Percentiles rank a stretch among this genome's conserved stretches.
phyloP scores from a whole-genome alignment of 2,113 vertebrate genomes.

The Pseudorectes ferrugineus region DNA sequence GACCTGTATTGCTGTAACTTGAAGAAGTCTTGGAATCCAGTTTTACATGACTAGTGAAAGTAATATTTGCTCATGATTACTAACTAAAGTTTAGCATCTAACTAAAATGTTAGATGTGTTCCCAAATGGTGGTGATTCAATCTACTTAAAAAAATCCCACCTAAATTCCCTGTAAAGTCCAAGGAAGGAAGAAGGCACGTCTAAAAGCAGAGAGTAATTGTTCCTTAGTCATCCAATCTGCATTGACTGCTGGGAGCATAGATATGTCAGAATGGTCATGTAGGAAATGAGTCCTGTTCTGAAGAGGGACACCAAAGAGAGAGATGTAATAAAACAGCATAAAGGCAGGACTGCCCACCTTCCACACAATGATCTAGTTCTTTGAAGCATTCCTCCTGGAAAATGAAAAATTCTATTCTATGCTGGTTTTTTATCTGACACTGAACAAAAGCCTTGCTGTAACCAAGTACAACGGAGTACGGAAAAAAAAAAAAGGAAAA shows the following conservation, averaged over 20 bases:
- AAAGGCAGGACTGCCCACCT: background rate
- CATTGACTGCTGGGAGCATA: background rate
- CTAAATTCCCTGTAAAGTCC: background rate
- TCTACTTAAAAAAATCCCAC: background rate
- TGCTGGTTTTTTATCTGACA: background rate
- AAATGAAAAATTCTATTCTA: background rate
- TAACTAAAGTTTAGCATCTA: background rate
- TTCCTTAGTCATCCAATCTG: background rate
- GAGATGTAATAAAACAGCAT: background rate
- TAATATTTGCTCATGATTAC: background rate
- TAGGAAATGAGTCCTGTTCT: background rate
- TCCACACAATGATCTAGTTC: background rate
- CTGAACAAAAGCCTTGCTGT: background rate
- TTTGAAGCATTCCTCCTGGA: background rate
- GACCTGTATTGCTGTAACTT: background rate
- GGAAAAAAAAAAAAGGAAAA: accelerated
- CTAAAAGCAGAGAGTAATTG: background rate
- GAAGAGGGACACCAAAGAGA: background rate
- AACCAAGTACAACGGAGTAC: background rate
- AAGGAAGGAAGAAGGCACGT: background rate
- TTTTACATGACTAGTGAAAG: background rate
- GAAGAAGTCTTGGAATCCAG: background rate
- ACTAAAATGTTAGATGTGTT: background rate
- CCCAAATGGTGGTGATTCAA: background rate
- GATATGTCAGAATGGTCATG: background rate